Evolutionary conservation across 1,140 invertebrate genomes (phyloP), one percentile per base, ranked within the genome.

Genomic region (Pachypsylla venusta): DNA sequence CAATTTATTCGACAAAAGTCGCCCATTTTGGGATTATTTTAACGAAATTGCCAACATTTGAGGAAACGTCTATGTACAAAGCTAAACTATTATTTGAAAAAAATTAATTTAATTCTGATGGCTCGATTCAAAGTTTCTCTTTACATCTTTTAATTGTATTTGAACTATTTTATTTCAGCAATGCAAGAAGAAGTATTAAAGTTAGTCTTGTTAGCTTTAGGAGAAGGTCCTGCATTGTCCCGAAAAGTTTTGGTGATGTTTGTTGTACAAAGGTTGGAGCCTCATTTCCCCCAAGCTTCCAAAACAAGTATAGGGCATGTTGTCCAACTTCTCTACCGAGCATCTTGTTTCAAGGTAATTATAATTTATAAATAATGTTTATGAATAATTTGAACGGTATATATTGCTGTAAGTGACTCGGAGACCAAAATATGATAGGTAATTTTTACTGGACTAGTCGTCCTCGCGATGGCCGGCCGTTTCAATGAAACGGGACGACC

Each of bases 241-340:
- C 77, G 96, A 60, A 99, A 99, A 76, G 94, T 98, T 24, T 75
- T 99, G 62, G 95, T 99, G 39, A 91, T 98, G 85, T 99, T 97
- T 79, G 93, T 99, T 40, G 95, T 98, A 35, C 93, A 98, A 75
- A 80, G 92, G 67, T 75, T 99, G 58, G 87, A 93, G 70, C 84
- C 89, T 30, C 89, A 94, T 71, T 99, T 96, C 75, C 91, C 94
- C 2, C 94, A 98, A 76, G 92, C 94, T 48, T 97, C 93, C 3
- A 98, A 98, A 76, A 98, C 94, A 5, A 94, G 90, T 68, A 96
- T 98, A 68, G 96, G 96, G 1, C 96, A 99, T 75, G 95, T 99
- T 27, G 95, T 99, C 20, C 96, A 99, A 72, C 77, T 99, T 14
- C 76, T 99, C 0, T 99, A 99, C 69, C 79, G 96, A 65, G 95